Evolutionary conservation across 2,113 vertebrate genomes (phyloP).

Genomic region (Heteronetta atricapilla): DNA sequence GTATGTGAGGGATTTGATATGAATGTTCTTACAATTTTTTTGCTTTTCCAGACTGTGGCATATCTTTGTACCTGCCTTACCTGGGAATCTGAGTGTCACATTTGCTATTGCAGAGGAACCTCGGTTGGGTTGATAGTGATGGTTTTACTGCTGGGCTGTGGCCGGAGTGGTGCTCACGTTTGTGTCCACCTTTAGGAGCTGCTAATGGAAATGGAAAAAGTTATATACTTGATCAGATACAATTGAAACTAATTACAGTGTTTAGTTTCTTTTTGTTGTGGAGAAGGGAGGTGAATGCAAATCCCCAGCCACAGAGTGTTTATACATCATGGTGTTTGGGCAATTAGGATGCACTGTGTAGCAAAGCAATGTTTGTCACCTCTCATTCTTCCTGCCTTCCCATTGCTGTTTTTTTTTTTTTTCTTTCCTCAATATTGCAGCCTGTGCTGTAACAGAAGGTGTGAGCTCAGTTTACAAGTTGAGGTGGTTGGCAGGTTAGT

Average conservation of each 20-base stretch:
- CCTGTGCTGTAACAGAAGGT: not conserved
- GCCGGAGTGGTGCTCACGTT: not conserved
- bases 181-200: not conserved
- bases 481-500: accelerated
- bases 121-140: not conserved
- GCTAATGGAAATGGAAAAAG: not conserved
- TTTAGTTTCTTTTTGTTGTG: not conserved
- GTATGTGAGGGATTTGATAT: not conserved
- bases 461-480: not conserved
- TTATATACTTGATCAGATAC: not conserved
- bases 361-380: not conserved
- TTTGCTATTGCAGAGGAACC: not conserved
- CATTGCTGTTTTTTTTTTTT: no score
- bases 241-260: not conserved
- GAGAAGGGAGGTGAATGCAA: not conserved
- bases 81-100: not conserved
- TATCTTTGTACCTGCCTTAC: not conserved
- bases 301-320: not conserved
- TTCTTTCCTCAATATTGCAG: no score
- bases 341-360: not conserved
- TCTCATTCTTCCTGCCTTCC: not conserved
- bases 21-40: not conserved
- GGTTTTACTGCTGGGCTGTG: not conserved
- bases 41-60: not conserved
- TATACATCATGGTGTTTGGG: not conserved